phyloP scores from a whole-genome alignment of 2,113 vertebrate genomes.

The Anoplopoma fimbria region DNA sequence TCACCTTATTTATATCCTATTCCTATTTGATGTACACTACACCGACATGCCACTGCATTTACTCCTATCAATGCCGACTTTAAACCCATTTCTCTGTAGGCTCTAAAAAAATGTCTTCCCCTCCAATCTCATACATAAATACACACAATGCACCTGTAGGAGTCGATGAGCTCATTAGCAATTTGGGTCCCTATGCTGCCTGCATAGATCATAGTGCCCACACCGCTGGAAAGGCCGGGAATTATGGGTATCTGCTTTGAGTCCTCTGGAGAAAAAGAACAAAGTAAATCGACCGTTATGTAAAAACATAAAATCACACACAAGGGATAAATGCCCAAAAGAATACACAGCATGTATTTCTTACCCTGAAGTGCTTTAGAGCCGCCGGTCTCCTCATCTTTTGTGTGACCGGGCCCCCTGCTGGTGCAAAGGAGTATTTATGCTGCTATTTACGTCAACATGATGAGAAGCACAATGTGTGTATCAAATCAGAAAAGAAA shows the following conservation, averaged over 20 bases:
- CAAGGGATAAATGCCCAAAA: background rate
- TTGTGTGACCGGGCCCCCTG: constrained; percentile 62
- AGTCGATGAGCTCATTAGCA: constrained; percentile 85
- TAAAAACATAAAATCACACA: background rate
- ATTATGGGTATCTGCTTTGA: constrained; percentile 80
- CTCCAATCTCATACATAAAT: background rate
- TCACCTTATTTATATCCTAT: no score
- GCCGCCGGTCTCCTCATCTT: constrained; percentile 65
- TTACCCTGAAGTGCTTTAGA: constrained; percentile 86
- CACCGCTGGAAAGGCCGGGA: constrained; percentile 76
- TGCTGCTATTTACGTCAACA: background rate
- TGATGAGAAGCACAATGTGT: background rate
- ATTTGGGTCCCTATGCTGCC: constrained; percentile 89
- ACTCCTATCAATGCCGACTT: background rate
- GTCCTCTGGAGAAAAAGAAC: constrained; percentile 73
- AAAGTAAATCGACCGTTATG: accelerated
- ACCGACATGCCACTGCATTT: background rate
- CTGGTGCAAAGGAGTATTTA: constrained; percentile 41
- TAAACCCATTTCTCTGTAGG: background rate
- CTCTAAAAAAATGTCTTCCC: background rate
- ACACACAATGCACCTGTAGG: constrained; percentile 81
- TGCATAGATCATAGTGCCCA: constrained; percentile 86
- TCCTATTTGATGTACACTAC: background rate
- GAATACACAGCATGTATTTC: background rate
- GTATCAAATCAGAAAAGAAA: background rate